Percentiles rank a stretch among this genome's conserved stretches.
Evolutionary conservation across 2,113 vertebrate species (phyloP).

Genomic region (Furnarius figulus): DNA sequence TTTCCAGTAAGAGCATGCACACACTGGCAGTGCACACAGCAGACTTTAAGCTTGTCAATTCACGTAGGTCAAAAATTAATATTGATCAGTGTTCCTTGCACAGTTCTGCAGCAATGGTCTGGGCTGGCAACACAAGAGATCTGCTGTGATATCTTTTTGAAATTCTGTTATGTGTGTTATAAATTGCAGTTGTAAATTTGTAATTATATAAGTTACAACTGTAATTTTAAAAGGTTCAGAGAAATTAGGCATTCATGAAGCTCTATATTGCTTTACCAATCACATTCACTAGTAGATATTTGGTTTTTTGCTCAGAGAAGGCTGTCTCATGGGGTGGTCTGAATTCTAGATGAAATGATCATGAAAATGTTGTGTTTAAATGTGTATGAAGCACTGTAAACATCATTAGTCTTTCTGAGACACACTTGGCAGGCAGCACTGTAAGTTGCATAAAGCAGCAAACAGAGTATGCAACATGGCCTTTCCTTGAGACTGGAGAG

Average conservation of each 20-base stretch:
- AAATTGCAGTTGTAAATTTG: neutral
- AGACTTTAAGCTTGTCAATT: neutral
- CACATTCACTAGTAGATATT: neutral
- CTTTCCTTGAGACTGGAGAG: neutral
- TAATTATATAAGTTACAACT: neutral
- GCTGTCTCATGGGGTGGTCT: neutral
- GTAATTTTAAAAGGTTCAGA: neutral
- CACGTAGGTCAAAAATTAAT: neutral
- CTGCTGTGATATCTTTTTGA: neutral
- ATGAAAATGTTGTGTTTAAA: neutral
- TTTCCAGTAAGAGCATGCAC: neutral
- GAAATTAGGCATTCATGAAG: neutral
- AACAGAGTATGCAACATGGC: neutral
- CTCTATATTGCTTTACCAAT: neutral
- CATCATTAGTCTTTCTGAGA: neutral
- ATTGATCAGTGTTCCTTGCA: neutral
- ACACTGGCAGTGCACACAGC: neutral
- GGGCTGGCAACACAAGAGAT: neutral
- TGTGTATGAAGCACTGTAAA: neutral
- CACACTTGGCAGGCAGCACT: neutral
- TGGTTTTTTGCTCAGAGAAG: neutral
- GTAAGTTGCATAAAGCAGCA: neutral
- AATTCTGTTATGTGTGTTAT: neutral
- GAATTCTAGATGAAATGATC: neutral
- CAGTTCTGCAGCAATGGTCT: neutral